These are phyloP conservation scores for Euclidia mi DNA, from an alignment of 2,888 invertebrate genomes.

Conservation along the genomic window DNA sequence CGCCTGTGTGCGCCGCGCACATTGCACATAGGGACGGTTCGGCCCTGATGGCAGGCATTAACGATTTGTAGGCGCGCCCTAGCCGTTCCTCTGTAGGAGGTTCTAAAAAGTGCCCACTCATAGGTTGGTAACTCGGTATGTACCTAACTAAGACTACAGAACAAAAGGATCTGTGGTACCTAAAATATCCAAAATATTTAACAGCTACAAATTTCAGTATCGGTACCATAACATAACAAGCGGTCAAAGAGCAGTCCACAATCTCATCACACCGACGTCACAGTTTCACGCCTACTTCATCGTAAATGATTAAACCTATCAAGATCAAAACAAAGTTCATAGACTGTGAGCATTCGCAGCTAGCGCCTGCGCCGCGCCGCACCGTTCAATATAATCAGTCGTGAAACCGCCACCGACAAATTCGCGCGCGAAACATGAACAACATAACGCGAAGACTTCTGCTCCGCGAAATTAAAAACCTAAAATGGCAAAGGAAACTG, in stretches of 20 bases:
- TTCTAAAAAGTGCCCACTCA: too few relatives aligned
- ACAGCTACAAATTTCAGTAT: too few relatives aligned
- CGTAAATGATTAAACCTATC: constrained; percentile 36
- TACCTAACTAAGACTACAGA: too few relatives aligned
- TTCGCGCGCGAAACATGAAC: constrained; percentile 68
- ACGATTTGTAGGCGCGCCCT: too few relatives aligned
- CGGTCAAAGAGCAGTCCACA: constrained; percentile 1
- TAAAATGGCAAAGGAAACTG: constrained; percentile 74
- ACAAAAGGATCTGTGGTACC: too few relatives aligned
- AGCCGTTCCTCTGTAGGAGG: too few relatives aligned
- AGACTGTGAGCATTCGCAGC: neutral
- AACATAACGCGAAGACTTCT: constrained; percentile 77
- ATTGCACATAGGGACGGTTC: too few relatives aligned
- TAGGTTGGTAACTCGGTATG: too few relatives aligned
- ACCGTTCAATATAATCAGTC: constrained; percentile 58
- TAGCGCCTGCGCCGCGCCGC: neutral
- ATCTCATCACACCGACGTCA: neutral
- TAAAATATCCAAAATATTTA: too few relatives aligned
- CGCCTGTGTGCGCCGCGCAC: too few relatives aligned
- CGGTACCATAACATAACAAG: too few relatives aligned
- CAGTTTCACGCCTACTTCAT: neutral
- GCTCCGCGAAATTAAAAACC: constrained; percentile 74
- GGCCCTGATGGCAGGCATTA: too few relatives aligned
- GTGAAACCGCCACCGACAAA: constrained; percentile 46
- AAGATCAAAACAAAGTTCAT: constrained; percentile 45